phyloP scores from a whole-genome alignment of 2,888 invertebrate species.

The Archips xylosteana region DNA sequence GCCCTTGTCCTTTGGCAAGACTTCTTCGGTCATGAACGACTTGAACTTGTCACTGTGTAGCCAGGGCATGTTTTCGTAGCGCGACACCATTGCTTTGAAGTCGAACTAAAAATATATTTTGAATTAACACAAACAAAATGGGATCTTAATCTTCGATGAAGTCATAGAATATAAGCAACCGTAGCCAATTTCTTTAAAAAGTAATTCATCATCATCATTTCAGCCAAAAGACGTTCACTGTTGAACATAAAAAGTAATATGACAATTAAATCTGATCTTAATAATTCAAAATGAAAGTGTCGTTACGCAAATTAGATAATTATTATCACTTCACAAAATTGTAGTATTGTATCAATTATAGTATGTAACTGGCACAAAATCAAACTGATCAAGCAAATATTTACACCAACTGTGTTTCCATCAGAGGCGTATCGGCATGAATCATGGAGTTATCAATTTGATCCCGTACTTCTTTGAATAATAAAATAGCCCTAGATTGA shows the following conservation, averaged over 20 bases:
- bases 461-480: constrained; percentile 63
- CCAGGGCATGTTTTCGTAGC: constrained; percentile 67
- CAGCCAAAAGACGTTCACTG: too few species aligned
- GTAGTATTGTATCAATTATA: neutral
- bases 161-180: too few species aligned
- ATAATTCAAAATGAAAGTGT: constrained; percentile 5
- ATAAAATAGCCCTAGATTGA: constrained; percentile 72
- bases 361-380: neutral
- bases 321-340: neutral
- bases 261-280: neutral
- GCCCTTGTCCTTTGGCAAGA: constrained; percentile 67
- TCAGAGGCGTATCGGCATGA: constrained; percentile 20
- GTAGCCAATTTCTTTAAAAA: too few species aligned
- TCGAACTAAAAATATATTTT: constrained; percentile 38
- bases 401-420: neutral
- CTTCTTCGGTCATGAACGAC: constrained; percentile 64
- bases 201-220: too few species aligned
- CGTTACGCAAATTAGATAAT: neutral
- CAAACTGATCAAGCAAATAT: neutral
- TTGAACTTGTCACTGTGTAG: constrained; percentile 65
- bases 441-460: constrained; percentile 52
- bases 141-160: neutral
- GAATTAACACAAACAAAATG: neutral
- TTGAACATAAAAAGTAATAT: neutral
- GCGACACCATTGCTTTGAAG: constrained; percentile 60